Evolutionary conservation across 2,888 invertebrate species (phyloP).

Genomic region (Anodontia alba): DNA sequence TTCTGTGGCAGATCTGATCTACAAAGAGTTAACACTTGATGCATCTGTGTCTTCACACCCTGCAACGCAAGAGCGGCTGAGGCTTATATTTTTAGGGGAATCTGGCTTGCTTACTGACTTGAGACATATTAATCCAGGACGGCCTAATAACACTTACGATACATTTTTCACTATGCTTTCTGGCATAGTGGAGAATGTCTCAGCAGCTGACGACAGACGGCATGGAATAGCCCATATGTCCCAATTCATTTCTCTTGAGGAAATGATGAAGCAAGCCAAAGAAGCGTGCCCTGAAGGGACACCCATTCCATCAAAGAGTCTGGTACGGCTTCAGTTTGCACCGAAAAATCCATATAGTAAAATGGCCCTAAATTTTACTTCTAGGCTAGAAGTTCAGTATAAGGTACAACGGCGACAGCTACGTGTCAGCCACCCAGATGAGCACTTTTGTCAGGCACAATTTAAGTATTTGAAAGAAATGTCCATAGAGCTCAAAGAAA

Average conservation of each 20-base stretch:
- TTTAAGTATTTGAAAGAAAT: conserved; percentile 40
- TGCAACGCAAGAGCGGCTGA: conserved; percentile 35
- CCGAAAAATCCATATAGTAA: conserved; percentile 44
- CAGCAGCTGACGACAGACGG: conserved; percentile 54
- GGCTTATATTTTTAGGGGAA: conserved; percentile 40
- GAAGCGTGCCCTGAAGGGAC: conserved; percentile 45
- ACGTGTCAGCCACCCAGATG: conserved; percentile 34
- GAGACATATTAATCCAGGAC: conserved; percentile 44
- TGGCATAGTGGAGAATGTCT: conserved; percentile 14
- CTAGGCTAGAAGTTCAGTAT: conserved; percentile 37
- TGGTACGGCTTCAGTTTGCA: conserved; percentile 51
- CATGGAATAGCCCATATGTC: conserved; percentile 45
- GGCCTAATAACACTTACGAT: conserved; percentile 38
- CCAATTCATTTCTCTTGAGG: conserved; percentile 41
- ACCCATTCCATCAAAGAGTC: conserved; percentile 41
- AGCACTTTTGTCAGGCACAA: conserved; percentile 42
- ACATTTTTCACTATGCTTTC: conserved; percentile 34
- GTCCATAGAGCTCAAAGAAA: conserved; percentile 17
- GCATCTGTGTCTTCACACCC: conserved; percentile 31
- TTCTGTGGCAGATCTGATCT: conserved; percentile 37
- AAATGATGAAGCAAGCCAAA: conserved; percentile 34
- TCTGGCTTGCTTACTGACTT: conserved; percentile 35
- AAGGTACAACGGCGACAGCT: conserved; percentile 51
- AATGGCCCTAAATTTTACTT: conserved; percentile 37
- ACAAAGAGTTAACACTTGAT: conserved; percentile 46